Evolutionary conservation across 2,888 invertebrate genomes (phyloP).

Genomic region (Hemicrepidius hirtus): DNA sequence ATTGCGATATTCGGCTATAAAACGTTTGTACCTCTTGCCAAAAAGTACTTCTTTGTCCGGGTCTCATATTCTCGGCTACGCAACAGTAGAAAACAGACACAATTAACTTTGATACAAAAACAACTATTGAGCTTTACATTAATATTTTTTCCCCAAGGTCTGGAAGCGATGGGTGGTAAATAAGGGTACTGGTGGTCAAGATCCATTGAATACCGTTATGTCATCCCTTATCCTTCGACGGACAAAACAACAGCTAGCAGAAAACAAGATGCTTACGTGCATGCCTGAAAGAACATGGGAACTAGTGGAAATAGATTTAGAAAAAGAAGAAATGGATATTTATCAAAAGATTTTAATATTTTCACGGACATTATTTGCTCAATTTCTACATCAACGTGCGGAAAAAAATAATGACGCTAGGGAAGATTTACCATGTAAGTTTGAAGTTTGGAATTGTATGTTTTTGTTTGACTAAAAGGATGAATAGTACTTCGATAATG

Average conservation of each 20-base stretch:
- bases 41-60: no score
- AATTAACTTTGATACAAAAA: no score
- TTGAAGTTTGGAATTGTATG: no score
- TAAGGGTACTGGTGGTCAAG: constrained; percentile 84
- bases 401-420: constrained; percentile 79
- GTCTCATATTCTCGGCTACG: no score
- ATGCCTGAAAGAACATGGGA: constrained; percentile 79
- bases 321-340: constrained; percentile 82
- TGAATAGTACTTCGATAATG: no score
- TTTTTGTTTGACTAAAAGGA: no score
- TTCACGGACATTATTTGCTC: constrained; percentile 84
- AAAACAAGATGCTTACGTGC: constrained; percentile 76
- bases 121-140: no score
- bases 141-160: no score
- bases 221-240: constrained; percentile 90
- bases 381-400: constrained; percentile 84
- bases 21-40: no score
- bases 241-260: constrained; percentile 87
- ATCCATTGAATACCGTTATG: constrained; percentile 89
- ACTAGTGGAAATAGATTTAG: constrained; percentile 78
- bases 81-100: no score
- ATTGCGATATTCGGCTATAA: no score
- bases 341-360: constrained; percentile 85
- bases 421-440: no score
- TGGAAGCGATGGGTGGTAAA: constrained; percentile 96